Conservation (phyloP, 2,888 invertebrate species). For the Macrophya annulata region DNA sequence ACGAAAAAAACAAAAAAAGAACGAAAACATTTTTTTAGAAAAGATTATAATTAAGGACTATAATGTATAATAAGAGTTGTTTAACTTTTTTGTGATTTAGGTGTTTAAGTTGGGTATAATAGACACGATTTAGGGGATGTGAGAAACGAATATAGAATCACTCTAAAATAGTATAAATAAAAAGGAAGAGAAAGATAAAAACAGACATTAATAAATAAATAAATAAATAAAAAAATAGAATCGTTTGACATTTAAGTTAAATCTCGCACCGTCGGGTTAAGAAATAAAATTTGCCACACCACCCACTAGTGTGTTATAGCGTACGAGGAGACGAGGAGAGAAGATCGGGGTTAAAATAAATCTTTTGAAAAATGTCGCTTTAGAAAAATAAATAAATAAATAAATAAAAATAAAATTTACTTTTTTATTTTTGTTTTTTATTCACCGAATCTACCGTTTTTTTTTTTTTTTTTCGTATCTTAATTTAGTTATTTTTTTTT, state of each 20-base stretch:
- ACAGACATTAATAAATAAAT: conserved; percentile 1
- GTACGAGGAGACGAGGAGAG: background rate
- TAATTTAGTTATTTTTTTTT: background rate
- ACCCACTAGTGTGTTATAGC: conserved; percentile 21
- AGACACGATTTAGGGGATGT: background rate
- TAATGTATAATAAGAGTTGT: background rate
- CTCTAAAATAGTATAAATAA: background rate
- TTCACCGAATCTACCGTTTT: background rate
- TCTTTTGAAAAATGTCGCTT: conserved; percentile 5
- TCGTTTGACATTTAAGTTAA: conserved; percentile 20
- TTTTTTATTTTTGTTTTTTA: background rate
- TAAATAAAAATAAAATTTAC: background rate
- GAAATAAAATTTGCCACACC: conserved; percentile 36
- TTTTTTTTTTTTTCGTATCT: background rate
- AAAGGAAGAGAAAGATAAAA: background rate
- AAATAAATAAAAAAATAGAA: background rate
- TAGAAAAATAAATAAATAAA: no score
- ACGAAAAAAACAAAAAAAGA: background rate
- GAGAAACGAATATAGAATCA: background rate
- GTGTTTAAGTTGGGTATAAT: background rate
- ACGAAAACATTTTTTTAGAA: background rate
- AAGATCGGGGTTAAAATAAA: conserved; percentile 21
- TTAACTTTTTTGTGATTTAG: background rate
- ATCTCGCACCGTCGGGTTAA: conserved; percentile 4
- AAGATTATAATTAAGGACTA: background rate